phyloP scores from a whole-genome alignment of 2,113 vertebrate genomes.

The Poicephalus gulielmi region DNA sequence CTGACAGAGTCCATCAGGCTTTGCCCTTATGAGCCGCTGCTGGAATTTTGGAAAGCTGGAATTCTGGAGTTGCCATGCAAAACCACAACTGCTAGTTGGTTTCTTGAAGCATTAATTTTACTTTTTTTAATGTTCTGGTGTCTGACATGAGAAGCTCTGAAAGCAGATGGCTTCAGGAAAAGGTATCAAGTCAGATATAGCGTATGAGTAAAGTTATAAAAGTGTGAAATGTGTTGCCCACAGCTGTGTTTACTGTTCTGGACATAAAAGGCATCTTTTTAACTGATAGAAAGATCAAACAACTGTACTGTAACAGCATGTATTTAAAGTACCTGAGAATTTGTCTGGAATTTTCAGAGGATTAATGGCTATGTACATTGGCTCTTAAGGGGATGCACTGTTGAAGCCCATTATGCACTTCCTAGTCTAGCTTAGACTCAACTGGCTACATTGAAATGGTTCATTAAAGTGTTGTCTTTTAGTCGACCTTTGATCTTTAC shows the following conservation, averaged over 20 bases:
- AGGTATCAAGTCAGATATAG: background rate
- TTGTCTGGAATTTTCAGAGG: background rate
- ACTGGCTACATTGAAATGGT: background rate
- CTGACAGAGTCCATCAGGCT: background rate
- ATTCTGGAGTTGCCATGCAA: background rate
- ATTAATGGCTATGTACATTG: background rate
- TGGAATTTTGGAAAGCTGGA: background rate
- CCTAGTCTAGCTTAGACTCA: background rate
- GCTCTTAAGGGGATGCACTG: background rate
- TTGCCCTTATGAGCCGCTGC: background rate
- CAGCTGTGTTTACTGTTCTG: background rate
- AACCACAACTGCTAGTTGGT: background rate
- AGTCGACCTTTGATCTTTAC: background rate
- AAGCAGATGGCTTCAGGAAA: background rate
- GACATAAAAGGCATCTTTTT: background rate
- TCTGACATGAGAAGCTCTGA: background rate
- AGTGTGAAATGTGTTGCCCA: background rate
- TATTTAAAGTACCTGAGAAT: background rate
- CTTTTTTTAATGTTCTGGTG: background rate
- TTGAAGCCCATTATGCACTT: background rate
- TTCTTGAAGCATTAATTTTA: background rate
- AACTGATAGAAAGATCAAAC: background rate
- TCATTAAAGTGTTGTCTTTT: background rate
- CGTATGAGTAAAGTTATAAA: background rate
- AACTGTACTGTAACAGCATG: background rate